Conservation (phyloP, 2,113 vertebrate species). For the Archilochus colubris region DNA sequence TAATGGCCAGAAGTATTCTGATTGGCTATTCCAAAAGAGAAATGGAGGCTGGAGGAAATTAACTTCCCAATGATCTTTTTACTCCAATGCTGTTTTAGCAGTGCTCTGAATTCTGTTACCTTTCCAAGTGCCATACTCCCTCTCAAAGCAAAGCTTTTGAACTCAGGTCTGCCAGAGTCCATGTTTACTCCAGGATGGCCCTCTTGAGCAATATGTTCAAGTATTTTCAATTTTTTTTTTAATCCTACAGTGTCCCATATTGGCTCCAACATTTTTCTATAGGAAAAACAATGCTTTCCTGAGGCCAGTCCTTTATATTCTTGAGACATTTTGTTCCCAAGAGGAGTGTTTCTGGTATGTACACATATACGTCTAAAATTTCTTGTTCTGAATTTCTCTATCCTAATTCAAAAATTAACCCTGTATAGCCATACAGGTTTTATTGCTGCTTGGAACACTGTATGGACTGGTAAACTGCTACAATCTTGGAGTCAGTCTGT, state of each 20-base stretch:
- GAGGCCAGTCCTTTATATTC: not conserved
- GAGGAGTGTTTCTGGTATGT: not conserved
- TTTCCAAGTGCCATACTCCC: not conserved
- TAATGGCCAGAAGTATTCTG: not conserved
- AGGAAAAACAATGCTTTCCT: not conserved
- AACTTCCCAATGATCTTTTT: not conserved
- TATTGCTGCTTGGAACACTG: not conserved
- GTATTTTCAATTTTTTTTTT: not conserved
- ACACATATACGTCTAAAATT: not conserved
- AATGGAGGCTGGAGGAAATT: not conserved
- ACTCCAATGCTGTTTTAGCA: not conserved
- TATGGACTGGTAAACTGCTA: not conserved
- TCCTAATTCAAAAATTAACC: not conserved
- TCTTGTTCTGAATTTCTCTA: not conserved
- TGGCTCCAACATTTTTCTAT: not conserved
- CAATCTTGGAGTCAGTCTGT: not conserved
- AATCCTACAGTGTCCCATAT: not conserved
- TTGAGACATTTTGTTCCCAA: not conserved
- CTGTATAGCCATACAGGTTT: not conserved
- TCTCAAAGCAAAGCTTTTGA: not conserved
- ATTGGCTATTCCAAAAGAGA: not conserved
- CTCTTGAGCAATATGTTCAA: not conserved
- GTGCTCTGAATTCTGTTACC: not conserved
- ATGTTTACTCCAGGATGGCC: not conserved
- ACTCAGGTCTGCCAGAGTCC: not conserved